Evolutionary conservation across 2,113 vertebrate genomes (phyloP), one percentile per base, ranked within the genome.

Genomic region (Syrrhaptes paradoxus): DNA sequence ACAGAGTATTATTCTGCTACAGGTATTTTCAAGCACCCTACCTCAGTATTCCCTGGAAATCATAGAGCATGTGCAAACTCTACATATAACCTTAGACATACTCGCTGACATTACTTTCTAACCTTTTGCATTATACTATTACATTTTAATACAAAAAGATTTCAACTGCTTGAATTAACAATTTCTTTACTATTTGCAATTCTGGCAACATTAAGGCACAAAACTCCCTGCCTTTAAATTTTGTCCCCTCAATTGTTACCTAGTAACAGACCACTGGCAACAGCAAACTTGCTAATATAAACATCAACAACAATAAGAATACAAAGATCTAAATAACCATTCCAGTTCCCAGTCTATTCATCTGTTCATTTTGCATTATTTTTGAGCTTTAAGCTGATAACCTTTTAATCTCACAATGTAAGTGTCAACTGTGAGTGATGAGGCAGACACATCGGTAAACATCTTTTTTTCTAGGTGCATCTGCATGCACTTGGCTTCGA

Each of bases 331-430:
- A 43, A 32, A 82, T 24, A 91, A 68, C 26, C 52, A 49, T 71
- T 76, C 68, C 65, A 26, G 52, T 67, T 77, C 13, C 24, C 32
- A 63, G 66, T 49, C 45, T 71, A 26, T 85, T 87, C 22, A 81
- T 65, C 29, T 89, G 75, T 62, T 36, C 31, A 75, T 41, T 41
- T 41, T 36, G 57, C 1, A 1, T n/a, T 81, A 54, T 41, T 67
- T 86, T 28, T 84, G 73, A 79, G 62, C 63, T 79, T 74, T 32
- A 79, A 73, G 19, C 28, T 89, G 67, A 38, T 84, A 92, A 92
- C 22, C 66, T 83, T 95, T 92, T 82, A 80, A 94, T 94, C 55
- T 84, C 74, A 90, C 71, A 83, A 54, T 9, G 31, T 52, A 73
- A 72, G 36, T 61, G 57, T 68, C 92, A 93, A 0, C 63, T 36